phyloP scores from a whole-genome alignment of 2,888 invertebrate genomes.

The Lissocephala sabroskyi region DNA sequence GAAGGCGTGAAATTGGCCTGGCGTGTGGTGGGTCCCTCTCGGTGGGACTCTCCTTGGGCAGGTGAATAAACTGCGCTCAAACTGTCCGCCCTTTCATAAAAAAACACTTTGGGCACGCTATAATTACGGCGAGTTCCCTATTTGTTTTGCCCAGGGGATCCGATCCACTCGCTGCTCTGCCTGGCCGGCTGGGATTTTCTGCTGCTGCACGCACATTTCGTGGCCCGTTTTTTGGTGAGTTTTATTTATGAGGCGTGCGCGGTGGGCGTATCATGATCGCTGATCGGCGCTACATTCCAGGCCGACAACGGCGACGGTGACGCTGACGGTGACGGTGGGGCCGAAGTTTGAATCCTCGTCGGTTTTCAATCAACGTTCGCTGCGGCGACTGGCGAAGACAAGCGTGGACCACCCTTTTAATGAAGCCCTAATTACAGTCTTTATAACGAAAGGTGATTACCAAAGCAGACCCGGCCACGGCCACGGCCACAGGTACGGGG shows the following conservation, averaged over 20 bases:
- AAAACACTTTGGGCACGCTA: conserved; percentile 58
- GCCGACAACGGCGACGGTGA: conserved; percentile 1
- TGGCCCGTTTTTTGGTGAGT: too few relatives aligned
- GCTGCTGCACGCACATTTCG: conserved; percentile 52
- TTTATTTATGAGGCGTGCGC: conserved; percentile 71
- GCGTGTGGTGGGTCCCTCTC: conserved; percentile 7
- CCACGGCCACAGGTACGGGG: conserved; percentile 6
- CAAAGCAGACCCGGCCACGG: conserved; percentile 46
- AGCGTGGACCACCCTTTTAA: conserved; percentile 73
- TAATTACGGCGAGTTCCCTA: conserved; percentile 66
- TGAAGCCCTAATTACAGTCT: conserved; percentile 73
- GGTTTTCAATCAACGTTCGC: conserved; percentile 56
- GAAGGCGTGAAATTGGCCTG: conserved; percentile 63
- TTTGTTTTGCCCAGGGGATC: conserved; percentile 53
- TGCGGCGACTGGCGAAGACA: conserved; percentile 58
- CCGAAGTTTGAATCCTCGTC: too few relatives aligned
- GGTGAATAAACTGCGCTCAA: conserved; percentile 68
- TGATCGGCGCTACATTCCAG: conserved; percentile 62
- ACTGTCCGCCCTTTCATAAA: conserved; percentile 68
- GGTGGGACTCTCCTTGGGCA: conserved; percentile 28
- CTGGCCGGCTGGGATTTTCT: conserved; percentile 1
- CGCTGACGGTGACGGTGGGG: too few relatives aligned
- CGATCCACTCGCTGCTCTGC: neutral
- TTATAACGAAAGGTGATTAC: conserved; percentile 71
- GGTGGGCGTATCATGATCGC: conserved; percentile 67